Evolutionary conservation across 2,888 invertebrate genomes (phyloP), one percentile per base, ranked within the genome.

Genomic region (Corbicula japonica): DNA sequence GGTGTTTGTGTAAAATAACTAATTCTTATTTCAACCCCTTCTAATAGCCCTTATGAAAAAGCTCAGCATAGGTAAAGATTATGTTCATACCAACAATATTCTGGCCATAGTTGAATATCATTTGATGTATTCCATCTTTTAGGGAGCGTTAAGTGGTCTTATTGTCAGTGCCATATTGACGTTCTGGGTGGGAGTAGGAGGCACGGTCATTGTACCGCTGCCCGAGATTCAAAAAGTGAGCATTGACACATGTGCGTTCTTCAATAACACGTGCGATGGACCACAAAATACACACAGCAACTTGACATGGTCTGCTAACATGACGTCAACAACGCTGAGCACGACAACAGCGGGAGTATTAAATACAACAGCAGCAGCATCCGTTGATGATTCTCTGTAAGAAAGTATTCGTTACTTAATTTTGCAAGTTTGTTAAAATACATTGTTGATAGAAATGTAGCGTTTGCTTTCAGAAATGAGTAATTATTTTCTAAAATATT

Each of bases 161-260:
- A 73, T 88, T 3, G 50, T 75, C 12, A 87, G 87, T 63, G 76
- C 89, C 4, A 74, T 83, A 0, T 56, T 91, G 8, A 81, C 85
- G 8, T 89, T 89, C 76, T 91, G 91, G 91, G 84, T 89, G 8
- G 89, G 88, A 10, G 79, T 91, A 3, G 91, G 91, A 3, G 86
- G 87, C n/a, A 87, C 86, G 5, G 68, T 89, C 6, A 61, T 86
- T 12, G 71, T 87, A 21, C 86, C 87, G 1, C 48, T 85, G 18
- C 85, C 87, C 1, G 66, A 61, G 2, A 66, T 87, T 23, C 41
- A 58, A 44, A 66, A 81, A 2, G 88, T 88, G 10, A 83, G 79
- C 34, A 77, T 79, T 0, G 80, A 62, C 4, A 80, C 66, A 56
- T 86, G 87, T 72, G 23, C 46, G 1, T 46, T 73, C 54, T 80